These are phyloP conservation scores for Drosophila meridiana DNA, from an alignment of 2,888 invertebrate species.

Conservation along the genomic window DNA sequence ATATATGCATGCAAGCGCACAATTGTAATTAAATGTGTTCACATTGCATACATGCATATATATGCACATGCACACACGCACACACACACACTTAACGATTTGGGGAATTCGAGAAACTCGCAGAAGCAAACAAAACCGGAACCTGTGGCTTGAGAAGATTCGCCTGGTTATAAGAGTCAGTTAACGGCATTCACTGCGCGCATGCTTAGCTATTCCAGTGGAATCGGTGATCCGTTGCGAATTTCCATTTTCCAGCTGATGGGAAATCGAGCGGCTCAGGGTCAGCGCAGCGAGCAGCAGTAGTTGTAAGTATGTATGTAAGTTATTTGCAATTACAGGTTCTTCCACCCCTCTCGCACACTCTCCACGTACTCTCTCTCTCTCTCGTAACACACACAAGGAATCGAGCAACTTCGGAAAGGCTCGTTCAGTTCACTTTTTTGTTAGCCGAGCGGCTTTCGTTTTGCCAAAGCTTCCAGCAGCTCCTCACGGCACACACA, in stretches of 20 bases:
- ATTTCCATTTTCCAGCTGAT: slow-evolving; percentile 53
- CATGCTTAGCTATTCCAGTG: neutral
- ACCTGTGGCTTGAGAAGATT: slow-evolving; percentile 20
- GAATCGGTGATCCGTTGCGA: slow-evolving; percentile 11
- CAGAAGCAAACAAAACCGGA: slow-evolving; percentile 48
- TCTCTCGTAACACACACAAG: neutral
- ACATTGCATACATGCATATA: neutral
- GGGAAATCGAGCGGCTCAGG: slow-evolving; percentile 55
- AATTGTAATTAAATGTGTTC: neutral
- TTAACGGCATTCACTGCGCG: slow-evolving; percentile 29
- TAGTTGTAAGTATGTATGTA: slow-evolving; percentile 5
- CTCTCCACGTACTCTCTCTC: neutral
- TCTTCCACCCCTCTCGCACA: slow-evolving; percentile 10
- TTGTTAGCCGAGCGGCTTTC: neutral
- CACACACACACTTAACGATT: slow-evolving; percentile 16
- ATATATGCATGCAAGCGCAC: neutral
- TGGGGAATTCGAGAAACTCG: slow-evolving; percentile 54
- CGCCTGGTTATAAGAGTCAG: slow-evolving; percentile 15
- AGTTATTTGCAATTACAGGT: slow-evolving; percentile 67
- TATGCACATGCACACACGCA: slow-evolving; percentile 4
- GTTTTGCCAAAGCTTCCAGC: neutral
- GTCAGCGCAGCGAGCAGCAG: slow-evolving; percentile 52
- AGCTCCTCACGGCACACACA: neutral
- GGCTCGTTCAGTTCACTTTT: slow-evolving; percentile 2
- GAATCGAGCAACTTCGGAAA: neutral